Conservation (phyloP, 2,797 vertebrate species). For the Furcifer pardalis region DNA sequence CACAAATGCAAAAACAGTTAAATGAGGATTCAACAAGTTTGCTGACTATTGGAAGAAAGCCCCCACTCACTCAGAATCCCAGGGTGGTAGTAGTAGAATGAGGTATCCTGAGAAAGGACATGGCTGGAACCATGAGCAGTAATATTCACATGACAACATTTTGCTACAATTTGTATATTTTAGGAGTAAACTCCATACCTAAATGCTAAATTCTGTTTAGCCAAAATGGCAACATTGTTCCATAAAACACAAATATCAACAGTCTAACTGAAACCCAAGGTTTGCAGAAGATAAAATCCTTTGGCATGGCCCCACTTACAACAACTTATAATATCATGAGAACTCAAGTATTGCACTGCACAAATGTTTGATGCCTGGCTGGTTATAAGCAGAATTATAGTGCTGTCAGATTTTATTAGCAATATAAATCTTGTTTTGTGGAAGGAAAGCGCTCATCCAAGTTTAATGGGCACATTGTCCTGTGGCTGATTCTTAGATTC, state of each 20-base stretch:
- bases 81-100: background rate
- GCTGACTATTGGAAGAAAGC: background rate
- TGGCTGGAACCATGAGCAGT: background rate
- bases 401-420: slow-evolving; percentile 52
- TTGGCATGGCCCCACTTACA: background rate
- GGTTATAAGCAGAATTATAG: slow-evolving; percentile 34
- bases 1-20: background rate
- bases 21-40: background rate
- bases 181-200: background rate
- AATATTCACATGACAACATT: background rate
- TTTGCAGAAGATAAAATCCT: background rate
- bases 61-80: background rate
- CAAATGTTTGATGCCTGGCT: background rate
- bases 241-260: background rate
- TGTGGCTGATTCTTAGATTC: background rate
- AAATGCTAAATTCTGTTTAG: background rate
- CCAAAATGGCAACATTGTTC: background rate
- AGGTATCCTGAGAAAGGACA: too few species aligned
- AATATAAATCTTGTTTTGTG: slow-evolving; percentile 28
- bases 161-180: background rate
- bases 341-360: slow-evolving; percentile 1
- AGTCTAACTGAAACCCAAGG: background rate
- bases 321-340: background rate
- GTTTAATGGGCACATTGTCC: slow-evolving; percentile 37
- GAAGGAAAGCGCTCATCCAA: slow-evolving; percentile 38